A percentile compares a stretch with the other conserved stretches of the same genome.
phyloP scores from a whole-genome alignment of 2,888 invertebrate species.

The Drosophila nigricruria region DNA sequence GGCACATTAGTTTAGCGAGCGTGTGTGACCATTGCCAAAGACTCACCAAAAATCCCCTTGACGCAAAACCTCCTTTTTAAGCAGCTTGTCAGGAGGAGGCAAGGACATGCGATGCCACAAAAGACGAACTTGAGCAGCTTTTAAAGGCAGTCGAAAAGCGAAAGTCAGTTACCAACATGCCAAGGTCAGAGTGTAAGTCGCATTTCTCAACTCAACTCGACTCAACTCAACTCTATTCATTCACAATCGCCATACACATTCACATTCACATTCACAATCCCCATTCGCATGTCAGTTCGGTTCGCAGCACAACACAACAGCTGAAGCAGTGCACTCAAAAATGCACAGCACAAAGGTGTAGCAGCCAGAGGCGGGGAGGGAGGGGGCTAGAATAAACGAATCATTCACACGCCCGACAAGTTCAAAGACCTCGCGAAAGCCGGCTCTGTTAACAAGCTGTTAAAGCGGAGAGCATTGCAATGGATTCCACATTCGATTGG shows the following conservation, averaged over 20 bases:
- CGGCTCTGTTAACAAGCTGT: conserved; percentile 44
- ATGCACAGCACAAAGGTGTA: conserved; percentile 20
- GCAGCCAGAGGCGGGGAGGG: not conserved
- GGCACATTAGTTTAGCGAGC: conserved; percentile 41
- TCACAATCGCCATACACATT: conserved; percentile 1
- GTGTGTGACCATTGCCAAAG: conserved; percentile 12
- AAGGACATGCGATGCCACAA: conserved; percentile 16
- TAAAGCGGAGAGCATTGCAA: not conserved
- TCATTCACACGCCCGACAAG: conserved; percentile 21
- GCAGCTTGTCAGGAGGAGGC: conserved; percentile 8
- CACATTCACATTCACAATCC: conserved; percentile 6
- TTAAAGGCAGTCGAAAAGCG: conserved; percentile 15
- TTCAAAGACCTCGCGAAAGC: conserved; percentile 58
- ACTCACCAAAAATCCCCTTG: not conserved
- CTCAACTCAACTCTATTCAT: not conserved
- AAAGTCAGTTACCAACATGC: conserved; percentile 50
- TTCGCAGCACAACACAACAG: conserved; percentile 13
- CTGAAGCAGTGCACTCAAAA: conserved; percentile 32
- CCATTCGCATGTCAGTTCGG: conserved; percentile 3
- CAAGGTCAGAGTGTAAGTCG: conserved; percentile 43
- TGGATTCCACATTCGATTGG: conserved; percentile 18
- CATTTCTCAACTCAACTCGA: conserved; percentile 23
- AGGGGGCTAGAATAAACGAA: not conserved
- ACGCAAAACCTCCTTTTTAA: not conserved
- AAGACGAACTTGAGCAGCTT: conserved; percentile 5